Evolutionary conservation across 30 jellyfish, hydroid and myxozoan genomes (phyloP).

Genomic region (Rhopilema esculentum): DNA sequence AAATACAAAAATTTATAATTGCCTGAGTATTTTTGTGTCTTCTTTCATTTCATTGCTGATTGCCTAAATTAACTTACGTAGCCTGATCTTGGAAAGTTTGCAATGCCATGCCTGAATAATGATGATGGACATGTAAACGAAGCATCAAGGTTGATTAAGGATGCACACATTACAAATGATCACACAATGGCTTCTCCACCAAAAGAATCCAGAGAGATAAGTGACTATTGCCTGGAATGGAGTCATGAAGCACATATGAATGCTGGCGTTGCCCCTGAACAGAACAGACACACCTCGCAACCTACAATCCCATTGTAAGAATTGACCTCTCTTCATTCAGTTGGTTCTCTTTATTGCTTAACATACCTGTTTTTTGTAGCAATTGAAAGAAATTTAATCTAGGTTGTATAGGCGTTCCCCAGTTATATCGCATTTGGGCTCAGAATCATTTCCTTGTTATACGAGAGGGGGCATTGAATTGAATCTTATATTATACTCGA

Average conservation of each 20-base stretch:
- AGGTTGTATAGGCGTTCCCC: no score
- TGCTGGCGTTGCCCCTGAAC: slow-evolving; percentile 58
- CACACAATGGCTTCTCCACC: slow-evolving; percentile 66
- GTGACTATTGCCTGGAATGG: slow-evolving; percentile 75
- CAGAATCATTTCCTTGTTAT: no score
- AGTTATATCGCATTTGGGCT: no score
- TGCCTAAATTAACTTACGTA: background rate
- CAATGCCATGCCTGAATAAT: slow-evolving; percentile 69
- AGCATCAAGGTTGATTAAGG: slow-evolving; percentile 13
- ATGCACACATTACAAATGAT: slow-evolving; percentile 18
- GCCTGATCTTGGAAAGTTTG: slow-evolving; percentile 73
- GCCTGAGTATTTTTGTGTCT: no score
- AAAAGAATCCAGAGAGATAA: slow-evolving; percentile 63
- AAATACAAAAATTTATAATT: no score
- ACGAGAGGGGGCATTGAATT: no score
- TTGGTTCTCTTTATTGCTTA: no score
- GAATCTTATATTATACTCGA: no score
- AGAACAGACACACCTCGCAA: slow-evolving; percentile 19
- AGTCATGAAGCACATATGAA: slow-evolving; percentile 60
- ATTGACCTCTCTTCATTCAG: no score
- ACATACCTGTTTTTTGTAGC: no score
- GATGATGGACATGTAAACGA: slow-evolving; percentile 36
- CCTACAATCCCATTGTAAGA: slow-evolving; percentile 48
- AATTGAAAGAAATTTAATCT: no score
- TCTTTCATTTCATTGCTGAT: background rate